These are phyloP conservation scores for Germaria angustata DNA, from an alignment of 2,888 invertebrate genomes.

Conservation along the genomic window DNA sequence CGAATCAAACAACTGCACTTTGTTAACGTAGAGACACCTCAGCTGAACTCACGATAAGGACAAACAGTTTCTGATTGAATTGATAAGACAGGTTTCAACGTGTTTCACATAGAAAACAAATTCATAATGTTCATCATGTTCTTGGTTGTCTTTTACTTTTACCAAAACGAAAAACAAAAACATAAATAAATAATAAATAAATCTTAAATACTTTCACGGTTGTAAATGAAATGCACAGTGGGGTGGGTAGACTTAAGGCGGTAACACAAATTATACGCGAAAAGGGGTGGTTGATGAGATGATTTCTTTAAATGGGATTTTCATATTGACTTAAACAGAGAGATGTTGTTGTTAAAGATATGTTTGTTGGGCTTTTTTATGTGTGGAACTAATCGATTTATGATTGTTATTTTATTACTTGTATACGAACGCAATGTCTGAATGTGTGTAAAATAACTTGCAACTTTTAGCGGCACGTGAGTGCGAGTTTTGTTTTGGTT, in stretches of 20 bases:
- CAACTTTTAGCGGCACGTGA: conserved; percentile 54
- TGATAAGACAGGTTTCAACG: conserved; percentile 64
- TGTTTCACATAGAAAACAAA: conserved; percentile 37
- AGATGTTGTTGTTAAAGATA: neutral
- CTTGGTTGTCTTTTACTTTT: neutral
- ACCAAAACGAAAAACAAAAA: neutral
- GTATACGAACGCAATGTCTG: conserved; percentile 23
- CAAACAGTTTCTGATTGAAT: conserved; percentile 22
- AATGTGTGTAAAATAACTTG: conserved; percentile 27
- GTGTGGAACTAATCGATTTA: conserved; percentile 76
- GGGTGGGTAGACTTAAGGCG: neutral
- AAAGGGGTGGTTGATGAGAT: conserved; percentile 29
- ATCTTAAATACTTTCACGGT: conserved; percentile 31
- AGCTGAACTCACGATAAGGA: neutral
- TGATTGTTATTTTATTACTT: conserved; percentile 73
- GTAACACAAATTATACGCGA: conserved; percentile 1
- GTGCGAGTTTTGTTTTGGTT: conserved; percentile 18
- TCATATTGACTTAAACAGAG: neutral
- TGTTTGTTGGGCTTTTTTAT: neutral
- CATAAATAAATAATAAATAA: conserved; percentile 2
- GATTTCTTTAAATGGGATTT: neutral
- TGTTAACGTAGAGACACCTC: neutral
- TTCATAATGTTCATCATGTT: neutral
- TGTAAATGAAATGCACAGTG: neutral
- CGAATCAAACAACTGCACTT: conserved; percentile 19